Evolutionary conservation across 1,140 invertebrate species (phyloP).

Genomic region (Carcinoscorpius rotundicauda): DNA sequence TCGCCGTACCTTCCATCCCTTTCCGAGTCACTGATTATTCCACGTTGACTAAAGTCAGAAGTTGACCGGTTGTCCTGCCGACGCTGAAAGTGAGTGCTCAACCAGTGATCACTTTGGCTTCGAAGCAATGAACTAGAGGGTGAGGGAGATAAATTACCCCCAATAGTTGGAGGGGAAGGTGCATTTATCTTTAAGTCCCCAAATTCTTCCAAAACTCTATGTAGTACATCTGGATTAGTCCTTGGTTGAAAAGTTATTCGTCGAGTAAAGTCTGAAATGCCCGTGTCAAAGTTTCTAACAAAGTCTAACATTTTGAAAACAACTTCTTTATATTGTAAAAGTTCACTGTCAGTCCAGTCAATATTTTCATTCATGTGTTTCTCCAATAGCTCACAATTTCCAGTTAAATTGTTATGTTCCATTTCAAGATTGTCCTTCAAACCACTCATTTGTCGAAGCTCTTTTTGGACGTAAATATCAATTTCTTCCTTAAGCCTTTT

Average conservation of each 20-base stretch:
- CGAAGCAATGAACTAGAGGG: conserved; percentile 49
- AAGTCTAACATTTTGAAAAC: conserved; percentile 80
- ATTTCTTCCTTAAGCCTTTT: conserved; percentile 73
- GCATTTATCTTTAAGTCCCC: conserved; percentile 65
- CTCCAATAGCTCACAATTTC: conserved; percentile 90
- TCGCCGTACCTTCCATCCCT: neutral
- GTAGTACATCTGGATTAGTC: conserved; percentile 16
- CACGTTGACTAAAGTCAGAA: neutral
- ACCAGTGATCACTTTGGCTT: conserved; percentile 80
- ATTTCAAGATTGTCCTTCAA: conserved; percentile 82
- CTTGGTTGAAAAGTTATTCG: conserved; percentile 52
- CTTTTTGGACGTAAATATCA: conserved; percentile 68
- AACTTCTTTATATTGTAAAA: conserved; percentile 78
- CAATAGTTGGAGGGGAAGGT: neutral
- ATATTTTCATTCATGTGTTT: conserved; percentile 68
- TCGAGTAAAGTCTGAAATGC: conserved; percentile 66
- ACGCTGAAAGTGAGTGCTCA: conserved; percentile 37
- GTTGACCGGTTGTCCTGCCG: neutral
- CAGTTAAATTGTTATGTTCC: conserved; percentile 82
- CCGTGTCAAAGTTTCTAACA: conserved; percentile 82
- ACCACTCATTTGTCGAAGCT: conserved; percentile 63
- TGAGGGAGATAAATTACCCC: conserved; percentile 8
- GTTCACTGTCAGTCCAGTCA: conserved; percentile 40
- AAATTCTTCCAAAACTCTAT: conserved; percentile 43
- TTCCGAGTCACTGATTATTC: conserved; percentile 1